These are phyloP conservation scores for Stichodactyla mertensii DNA, from an alignment of 64 coral and sea anemone genomes.

Conservation along the genomic window DNA sequence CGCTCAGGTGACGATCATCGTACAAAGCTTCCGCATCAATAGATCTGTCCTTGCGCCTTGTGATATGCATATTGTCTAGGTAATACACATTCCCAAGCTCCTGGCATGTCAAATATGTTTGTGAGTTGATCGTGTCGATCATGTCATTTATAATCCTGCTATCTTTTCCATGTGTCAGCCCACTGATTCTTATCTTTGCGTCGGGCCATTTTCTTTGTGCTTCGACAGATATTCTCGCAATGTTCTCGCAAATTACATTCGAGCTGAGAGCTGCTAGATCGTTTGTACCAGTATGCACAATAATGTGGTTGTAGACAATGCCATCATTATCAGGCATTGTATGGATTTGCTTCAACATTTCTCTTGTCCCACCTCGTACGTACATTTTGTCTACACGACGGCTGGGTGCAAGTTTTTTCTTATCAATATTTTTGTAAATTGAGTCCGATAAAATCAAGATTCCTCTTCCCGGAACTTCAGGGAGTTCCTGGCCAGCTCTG, in stretches of 20 bases:
- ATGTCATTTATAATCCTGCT: conserved; percentile 1
- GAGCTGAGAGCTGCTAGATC: neutral
- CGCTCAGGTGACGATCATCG: conserved; percentile 12
- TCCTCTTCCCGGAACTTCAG: neutral
- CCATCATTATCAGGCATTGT: neutral
- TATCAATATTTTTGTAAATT: neutral
- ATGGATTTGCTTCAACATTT: too few species aligned
- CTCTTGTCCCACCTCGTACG: too few species aligned
- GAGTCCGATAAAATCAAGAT: conserved; percentile 6
- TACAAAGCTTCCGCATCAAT: conserved; percentile 10
- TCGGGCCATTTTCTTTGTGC: neutral
- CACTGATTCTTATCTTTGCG: neutral
- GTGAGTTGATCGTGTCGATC: neutral
- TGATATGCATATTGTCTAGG: neutral
- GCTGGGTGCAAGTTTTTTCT: neutral
- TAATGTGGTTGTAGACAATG: conserved; percentile 1
- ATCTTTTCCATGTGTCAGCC: neutral
- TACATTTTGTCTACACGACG: neutral
- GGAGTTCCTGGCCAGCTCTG: neutral
- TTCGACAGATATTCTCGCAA: neutral
- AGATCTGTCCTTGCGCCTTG: neutral
- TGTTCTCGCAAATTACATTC: conserved; percentile 15
- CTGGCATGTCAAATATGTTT: neutral
- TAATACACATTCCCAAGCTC: neutral
- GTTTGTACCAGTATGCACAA: conserved; percentile 8